These are phyloP conservation scores for Antheraea assamensis DNA, from an alignment of 2,888 invertebrate genomes.

Conservation along the genomic window DNA sequence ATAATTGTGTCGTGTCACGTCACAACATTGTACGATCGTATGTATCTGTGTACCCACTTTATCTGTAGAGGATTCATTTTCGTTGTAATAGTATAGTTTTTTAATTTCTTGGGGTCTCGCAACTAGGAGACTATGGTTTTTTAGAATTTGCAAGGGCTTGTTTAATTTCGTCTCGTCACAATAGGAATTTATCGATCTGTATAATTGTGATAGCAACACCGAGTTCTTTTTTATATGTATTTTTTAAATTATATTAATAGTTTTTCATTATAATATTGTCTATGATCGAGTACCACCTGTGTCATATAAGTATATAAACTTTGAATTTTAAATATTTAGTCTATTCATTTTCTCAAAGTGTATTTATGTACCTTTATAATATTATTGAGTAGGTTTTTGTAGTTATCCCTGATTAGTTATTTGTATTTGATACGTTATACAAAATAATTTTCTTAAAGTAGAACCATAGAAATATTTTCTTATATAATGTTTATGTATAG, in stretches of 20 bases:
- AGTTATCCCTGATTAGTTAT: neutral
- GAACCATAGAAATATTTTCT: neutral
- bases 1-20: too few relatives aligned
- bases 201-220: conserved; percentile 43
- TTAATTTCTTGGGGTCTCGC: neutral
- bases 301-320: neutral
- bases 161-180: conserved; percentile 46
- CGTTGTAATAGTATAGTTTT: neutral
- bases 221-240: conserved; percentile 43
- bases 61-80: neutral
- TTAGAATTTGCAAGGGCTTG: neutral
- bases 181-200: conserved; percentile 29
- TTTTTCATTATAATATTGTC: conserved; percentile 25
- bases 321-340: neutral
- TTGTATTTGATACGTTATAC: neutral
- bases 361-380: neutral
- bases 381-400: neutral
- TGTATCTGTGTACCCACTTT: neutral
- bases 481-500: neutral
- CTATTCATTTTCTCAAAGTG: neutral
- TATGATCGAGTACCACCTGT: neutral
- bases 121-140: neutral
- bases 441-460: neutral
- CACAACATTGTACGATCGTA: too few relatives aligned
- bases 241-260: conserved; percentile 32